phyloP scores from a whole-genome alignment of 2,113 vertebrate species.

The Cryptomyrus ogoouensis region DNA sequence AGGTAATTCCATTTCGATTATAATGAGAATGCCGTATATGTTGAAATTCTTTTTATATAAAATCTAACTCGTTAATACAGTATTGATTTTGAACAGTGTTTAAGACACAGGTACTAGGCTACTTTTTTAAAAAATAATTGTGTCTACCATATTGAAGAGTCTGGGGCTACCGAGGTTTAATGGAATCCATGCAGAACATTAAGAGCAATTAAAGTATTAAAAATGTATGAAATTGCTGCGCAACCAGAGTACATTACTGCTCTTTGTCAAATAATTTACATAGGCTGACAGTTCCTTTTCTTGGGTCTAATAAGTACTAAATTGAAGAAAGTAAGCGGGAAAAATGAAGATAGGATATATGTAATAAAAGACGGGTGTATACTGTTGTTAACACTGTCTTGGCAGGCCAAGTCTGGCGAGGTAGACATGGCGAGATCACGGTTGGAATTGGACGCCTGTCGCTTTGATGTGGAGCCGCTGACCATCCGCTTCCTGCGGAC shows the following conservation, averaged over 20 bases:
- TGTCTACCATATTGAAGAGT: neutral
- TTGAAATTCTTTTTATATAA: neutral
- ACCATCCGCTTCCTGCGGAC: constrained; percentile 78
- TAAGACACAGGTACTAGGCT: neutral
- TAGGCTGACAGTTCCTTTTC: neutral
- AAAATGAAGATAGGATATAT: neutral
- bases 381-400: neutral
- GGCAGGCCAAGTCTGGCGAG: constrained; percentile 11
- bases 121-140: neutral
- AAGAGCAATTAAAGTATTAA: constrained; percentile 70
- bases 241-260: neutral
- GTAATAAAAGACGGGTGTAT: neutral
- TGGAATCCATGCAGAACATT: constrained; percentile 57
- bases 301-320: neutral
- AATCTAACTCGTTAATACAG: neutral
- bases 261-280: neutral
- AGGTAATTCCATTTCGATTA: neutral
- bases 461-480: constrained; percentile 59
- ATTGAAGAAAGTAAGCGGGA: neutral
- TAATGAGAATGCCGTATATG: neutral
- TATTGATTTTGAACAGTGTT: neutral
- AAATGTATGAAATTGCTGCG: constrained; percentile 62
- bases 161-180: neutral
- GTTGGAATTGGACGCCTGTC: constrained; percentile 34
- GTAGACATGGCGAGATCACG: constrained; percentile 16